phyloP scores from a whole-genome alignment of 2,113 vertebrate genomes.

The Meles meles region DNA sequence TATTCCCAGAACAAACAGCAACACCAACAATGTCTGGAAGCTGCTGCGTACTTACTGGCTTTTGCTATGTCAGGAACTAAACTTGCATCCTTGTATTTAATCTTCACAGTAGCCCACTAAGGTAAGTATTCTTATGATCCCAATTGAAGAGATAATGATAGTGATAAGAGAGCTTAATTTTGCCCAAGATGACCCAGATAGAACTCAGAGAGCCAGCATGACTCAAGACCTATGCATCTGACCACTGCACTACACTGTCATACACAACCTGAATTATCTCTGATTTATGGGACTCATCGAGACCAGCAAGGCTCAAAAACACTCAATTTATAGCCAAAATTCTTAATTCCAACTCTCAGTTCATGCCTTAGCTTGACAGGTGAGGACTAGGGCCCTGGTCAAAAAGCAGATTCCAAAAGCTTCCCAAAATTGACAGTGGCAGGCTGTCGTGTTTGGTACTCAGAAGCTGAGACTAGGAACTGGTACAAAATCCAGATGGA shows the following conservation, averaged over 20 bases:
- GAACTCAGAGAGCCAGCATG: neutral
- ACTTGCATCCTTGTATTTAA: neutral
- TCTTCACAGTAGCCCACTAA: neutral
- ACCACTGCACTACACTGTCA: neutral
- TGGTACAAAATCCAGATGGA: neutral
- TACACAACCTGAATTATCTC: neutral
- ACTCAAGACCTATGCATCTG: neutral
- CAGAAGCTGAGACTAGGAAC: neutral
- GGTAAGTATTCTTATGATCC: neutral
- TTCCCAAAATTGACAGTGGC: neutral
- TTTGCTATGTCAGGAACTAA: conserved; percentile 2
- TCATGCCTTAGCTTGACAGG: neutral
- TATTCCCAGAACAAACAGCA: neutral
- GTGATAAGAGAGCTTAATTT: neutral
- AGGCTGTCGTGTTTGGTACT: neutral
- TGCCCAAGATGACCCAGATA: neutral
- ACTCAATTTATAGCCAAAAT: neutral
- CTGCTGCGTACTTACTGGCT: neutral
- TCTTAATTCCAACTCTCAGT: neutral
- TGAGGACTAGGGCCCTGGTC: neutral
- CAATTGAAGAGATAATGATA: neutral
- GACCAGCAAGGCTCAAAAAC: neutral
- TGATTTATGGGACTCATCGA: neutral
- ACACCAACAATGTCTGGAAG: neutral
- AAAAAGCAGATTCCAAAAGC: neutral